Conservation (phyloP, 1,140 invertebrate genomes). For the Drosophila seguyi region DNA sequence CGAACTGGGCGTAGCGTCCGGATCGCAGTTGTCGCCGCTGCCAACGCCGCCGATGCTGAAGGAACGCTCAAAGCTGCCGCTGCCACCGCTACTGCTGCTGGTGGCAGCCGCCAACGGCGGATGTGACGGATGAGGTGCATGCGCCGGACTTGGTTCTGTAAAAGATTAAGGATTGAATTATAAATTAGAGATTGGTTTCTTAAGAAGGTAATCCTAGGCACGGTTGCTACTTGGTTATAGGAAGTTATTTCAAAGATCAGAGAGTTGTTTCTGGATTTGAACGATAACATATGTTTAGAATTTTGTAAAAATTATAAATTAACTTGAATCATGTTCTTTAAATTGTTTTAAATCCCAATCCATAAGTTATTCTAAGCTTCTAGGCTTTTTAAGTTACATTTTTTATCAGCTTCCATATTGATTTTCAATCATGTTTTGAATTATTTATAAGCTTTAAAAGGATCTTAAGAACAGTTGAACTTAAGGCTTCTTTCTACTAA, state of each 20-base stretch:
- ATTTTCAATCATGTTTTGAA: too few species aligned
- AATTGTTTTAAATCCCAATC: too few species aligned
- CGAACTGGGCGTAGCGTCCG: conserved; percentile 47
- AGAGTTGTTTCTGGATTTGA: neutral
- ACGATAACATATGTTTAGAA: neutral
- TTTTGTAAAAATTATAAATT: neutral
- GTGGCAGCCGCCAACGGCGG: conserved; percentile 58
- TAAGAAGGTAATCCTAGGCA: neutral
- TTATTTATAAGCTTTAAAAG: too few species aligned
- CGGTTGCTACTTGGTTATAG: neutral
- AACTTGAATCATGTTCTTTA: too few species aligned
- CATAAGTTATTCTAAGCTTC: too few species aligned
- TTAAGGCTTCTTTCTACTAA: neutral
- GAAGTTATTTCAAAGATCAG: neutral
- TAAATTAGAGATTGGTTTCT: neutral
- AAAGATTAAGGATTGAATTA: conserved; percentile 4
- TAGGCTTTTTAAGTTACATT: too few species aligned
- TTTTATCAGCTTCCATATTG: too few species aligned
- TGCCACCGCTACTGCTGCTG: conserved; percentile 58
- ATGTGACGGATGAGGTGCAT: conserved; percentile 55
- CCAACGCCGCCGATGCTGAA: conserved; percentile 46
- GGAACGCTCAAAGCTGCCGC: conserved; percentile 68
- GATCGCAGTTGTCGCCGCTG: conserved; percentile 43
- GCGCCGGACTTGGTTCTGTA: conserved; percentile 73
- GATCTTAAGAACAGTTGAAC: neutral